These are phyloP conservation scores for Arvicanthis niloticus DNA, from an alignment of 2,113 vertebrate genomes.

Conservation along the genomic window DNA sequence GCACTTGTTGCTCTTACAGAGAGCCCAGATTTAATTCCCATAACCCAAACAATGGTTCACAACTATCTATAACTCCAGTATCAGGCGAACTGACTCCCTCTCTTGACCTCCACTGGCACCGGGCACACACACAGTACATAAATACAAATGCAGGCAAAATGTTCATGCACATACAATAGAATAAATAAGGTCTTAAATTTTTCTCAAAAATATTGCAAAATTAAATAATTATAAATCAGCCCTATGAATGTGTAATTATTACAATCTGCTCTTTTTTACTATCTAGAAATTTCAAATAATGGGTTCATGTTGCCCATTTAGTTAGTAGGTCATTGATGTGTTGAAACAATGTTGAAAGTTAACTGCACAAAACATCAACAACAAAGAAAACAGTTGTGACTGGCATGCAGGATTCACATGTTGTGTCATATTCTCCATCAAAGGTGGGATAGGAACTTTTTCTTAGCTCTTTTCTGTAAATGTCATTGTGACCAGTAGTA, in stretches of 20 bases:
- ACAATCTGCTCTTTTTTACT: background rate
- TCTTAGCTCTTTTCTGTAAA: background rate
- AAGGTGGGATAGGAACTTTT: background rate
- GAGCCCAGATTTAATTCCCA: background rate
- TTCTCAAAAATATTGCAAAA: too few species aligned
- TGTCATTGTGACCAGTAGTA: background rate
- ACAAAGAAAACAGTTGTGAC: background rate
- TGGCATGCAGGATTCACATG: too few species aligned
- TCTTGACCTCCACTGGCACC: background rate
- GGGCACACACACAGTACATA: too few species aligned
- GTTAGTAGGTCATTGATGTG: background rate
- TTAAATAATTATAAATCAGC: too few species aligned
- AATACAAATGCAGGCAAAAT: too few species aligned
- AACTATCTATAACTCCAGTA: background rate
- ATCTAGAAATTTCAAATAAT: background rate
- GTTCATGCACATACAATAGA: too few species aligned
- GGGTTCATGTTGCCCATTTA: background rate
- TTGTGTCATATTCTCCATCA: background rate
- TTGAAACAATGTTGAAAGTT: background rate
- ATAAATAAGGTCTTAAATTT: too few species aligned
- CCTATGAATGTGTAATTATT: too few species aligned
- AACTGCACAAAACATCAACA: background rate
- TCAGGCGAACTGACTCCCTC: background rate
- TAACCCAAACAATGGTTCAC: background rate
- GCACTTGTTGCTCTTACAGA: background rate